Evolutionary conservation across 1,140 invertebrate species (phyloP).

Genomic region (Trichoplusia ni): DNA sequence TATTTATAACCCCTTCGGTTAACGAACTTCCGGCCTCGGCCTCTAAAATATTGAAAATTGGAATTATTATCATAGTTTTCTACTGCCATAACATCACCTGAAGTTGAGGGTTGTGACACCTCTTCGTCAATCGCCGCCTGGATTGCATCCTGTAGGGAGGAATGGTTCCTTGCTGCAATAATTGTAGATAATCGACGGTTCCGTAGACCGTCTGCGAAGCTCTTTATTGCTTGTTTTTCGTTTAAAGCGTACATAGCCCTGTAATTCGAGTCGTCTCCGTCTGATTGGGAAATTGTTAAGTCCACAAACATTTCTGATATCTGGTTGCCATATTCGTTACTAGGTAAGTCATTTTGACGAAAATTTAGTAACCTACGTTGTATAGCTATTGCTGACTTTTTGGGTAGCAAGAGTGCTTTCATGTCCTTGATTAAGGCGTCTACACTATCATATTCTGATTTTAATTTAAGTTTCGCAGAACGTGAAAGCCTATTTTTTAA

Average conservation of each 20-base stretch:
- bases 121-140: conserved; percentile 29
- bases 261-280: background rate
- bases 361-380: too few species aligned
- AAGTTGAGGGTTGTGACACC: too few species aligned
- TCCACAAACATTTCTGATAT: conserved; percentile 8
- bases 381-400: too few species aligned
- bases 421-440: too few species aligned
- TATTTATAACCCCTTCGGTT: background rate
- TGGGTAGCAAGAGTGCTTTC: too few species aligned
- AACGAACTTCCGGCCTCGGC: background rate
- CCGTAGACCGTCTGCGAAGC: conserved; percentile 21
- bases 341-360: background rate
- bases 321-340: background rate
- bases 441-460: too few species aligned
- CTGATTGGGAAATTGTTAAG: conserved; percentile 27
- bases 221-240: conserved; percentile 29
- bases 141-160: conserved; percentile 27
- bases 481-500: too few species aligned
- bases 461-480: too few species aligned
- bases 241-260: conserved; percentile 14
- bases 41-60: background rate
- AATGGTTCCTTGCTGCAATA: conserved; percentile 26
- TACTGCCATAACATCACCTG: conserved; percentile 5
- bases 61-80: background rate
- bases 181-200: conserved; percentile 25